Conservation (phyloP, 37 sponge, comb jelly and placozoan species). For the Chondrosia reniformis region DNA sequence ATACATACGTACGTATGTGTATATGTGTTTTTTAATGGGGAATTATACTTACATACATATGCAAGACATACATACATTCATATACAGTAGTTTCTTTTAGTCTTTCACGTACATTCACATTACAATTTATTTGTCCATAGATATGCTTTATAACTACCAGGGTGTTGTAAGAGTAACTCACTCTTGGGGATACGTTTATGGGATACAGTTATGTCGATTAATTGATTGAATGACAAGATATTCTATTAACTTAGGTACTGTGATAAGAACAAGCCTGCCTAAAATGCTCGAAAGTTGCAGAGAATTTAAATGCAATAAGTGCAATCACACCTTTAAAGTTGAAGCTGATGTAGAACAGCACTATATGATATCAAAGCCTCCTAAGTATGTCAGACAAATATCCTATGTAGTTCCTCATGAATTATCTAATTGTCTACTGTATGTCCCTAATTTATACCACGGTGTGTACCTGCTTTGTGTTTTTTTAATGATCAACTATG, state of each 20-base stretch:
- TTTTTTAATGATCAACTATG: not conserved
- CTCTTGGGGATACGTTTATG: too few species aligned
- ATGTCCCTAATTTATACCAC: too few species aligned
- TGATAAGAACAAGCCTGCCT: slow-evolving; percentile 36
- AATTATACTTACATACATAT: not conserved
- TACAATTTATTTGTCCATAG: not conserved
- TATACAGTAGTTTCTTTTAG: too few species aligned
- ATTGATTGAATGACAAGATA: not conserved
- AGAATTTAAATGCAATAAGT: slow-evolving; percentile 48
- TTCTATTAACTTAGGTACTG: slow-evolving; percentile 41
- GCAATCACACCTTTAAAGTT: slow-evolving; percentile 47
- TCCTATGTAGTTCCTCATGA: too few species aligned
- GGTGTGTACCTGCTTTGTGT: too few species aligned
- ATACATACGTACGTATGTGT: not conserved
- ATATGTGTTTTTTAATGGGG: not conserved
- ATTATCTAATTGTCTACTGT: too few species aligned
- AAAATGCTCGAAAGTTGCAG: slow-evolving; percentile 60
- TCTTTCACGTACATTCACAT: not conserved
- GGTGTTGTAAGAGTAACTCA: too few species aligned
- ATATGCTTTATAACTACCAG: too few species aligned
- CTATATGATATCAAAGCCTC: slow-evolving; percentile 56
- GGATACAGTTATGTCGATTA: too few species aligned
- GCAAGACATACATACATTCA: too few species aligned
- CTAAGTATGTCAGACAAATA: slow-evolving; percentile 24
- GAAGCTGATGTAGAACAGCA: slow-evolving; percentile 62